A percentile compares a stretch with the other conserved stretches of the same genome.
Conservation (phyloP, 2,113 vertebrate genomes). For the Lipophrys pholis region DNA sequence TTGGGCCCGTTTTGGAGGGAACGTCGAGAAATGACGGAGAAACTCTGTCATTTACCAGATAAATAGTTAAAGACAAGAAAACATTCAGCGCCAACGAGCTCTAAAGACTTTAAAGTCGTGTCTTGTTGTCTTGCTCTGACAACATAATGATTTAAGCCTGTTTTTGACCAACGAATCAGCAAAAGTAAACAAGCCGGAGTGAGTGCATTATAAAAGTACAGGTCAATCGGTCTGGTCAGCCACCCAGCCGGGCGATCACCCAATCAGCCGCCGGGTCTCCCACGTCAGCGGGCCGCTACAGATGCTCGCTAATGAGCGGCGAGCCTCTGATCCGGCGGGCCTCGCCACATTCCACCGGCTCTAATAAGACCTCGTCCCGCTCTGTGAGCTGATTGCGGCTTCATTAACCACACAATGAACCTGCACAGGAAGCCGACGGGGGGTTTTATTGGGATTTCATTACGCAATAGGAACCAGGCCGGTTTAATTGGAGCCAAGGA, state of each 20-base stretch:
- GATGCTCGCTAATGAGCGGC: constrained; percentile 71
- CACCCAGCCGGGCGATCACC: constrained; percentile 28
- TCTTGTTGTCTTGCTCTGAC: neutral
- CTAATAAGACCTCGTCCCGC: constrained; percentile 64
- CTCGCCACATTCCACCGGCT: constrained; percentile 64
- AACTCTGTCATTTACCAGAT: too few species aligned
- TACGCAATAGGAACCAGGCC: constrained; percentile 57
- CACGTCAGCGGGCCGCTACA: constrained; percentile 52
- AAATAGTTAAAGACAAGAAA: neutral
- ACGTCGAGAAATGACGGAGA: too few species aligned
- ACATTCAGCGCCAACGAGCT: neutral
- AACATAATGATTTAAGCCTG: too few species aligned
- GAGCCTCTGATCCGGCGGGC: constrained; percentile 59
- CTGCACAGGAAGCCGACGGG: constrained; percentile 63
- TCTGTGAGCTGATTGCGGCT: constrained; percentile 60
- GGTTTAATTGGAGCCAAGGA: constrained; percentile 68
- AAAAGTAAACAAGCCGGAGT: constrained; percentile 20
- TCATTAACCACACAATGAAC: constrained; percentile 76
- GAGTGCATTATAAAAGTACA: constrained; percentile 9
- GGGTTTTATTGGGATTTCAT: constrained; percentile 61
- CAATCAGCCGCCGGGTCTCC: constrained; percentile 30
- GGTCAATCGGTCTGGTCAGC: constrained; percentile 43
- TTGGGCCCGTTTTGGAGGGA: too few species aligned
- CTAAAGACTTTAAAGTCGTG: neutral
- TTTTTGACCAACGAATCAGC: neutral